Evolutionary conservation across 2,113 vertebrate species (phyloP).

Genomic region (Fregetta grallaria): DNA sequence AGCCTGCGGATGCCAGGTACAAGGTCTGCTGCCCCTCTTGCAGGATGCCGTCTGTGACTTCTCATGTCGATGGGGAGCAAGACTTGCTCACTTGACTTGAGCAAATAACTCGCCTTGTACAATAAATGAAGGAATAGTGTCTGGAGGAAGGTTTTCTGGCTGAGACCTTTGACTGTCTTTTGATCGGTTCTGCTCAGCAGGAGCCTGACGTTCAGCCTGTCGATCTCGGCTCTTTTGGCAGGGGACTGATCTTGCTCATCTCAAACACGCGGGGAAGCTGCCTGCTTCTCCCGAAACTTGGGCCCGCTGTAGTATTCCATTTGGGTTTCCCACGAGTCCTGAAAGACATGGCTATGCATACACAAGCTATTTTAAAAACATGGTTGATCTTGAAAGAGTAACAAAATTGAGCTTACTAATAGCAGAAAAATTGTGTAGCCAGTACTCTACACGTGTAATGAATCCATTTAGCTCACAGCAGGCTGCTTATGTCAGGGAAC

Average conservation of each 20-base stretch:
- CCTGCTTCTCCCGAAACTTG: not conserved
- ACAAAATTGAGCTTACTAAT: not conserved
- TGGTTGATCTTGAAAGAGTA: not conserved
- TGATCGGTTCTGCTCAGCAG: not conserved
- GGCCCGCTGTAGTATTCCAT: not conserved
- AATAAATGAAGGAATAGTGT: not conserved
- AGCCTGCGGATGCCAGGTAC: too few species aligned
- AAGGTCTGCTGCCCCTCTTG: too few species aligned
- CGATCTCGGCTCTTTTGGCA: accelerated
- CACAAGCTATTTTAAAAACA: not conserved
- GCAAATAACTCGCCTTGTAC: not conserved
- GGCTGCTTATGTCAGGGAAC: too few species aligned
- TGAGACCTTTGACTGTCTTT: not conserved
- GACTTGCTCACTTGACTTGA: not conserved
- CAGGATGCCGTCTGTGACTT: too few species aligned
- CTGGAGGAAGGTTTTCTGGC: not conserved
- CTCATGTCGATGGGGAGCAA: not conserved
- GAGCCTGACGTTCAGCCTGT: not conserved
- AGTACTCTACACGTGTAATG: too few species aligned
- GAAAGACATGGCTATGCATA: not conserved
- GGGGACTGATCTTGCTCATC: not conserved
- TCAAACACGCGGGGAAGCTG: not conserved
- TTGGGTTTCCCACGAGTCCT: not conserved
- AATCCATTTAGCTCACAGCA: not conserved
- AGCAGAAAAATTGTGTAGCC: not conserved